Percentiles rank a stretch among this genome's conserved stretches.
These are phyloP conservation scores for Clitarchus hookeri DNA, from an alignment of 2,888 invertebrate genomes.

Conservation along the genomic window DNA sequence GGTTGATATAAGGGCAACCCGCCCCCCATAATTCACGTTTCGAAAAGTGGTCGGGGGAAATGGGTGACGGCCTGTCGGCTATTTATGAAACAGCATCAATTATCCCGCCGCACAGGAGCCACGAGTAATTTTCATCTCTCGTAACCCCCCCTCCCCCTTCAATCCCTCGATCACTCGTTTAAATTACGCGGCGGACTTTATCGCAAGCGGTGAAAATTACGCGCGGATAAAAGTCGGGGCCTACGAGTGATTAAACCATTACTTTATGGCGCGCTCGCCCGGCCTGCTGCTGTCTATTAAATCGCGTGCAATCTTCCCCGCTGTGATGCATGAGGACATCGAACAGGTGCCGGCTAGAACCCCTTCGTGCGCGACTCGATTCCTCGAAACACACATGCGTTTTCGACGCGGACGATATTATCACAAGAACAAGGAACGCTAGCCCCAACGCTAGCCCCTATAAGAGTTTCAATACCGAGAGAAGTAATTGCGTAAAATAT, in stretches of 20 bases:
- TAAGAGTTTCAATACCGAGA: no score
- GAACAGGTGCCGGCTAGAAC: no score
- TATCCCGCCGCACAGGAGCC: background rate
- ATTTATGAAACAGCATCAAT: slow-evolving; percentile 14
- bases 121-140: background rate
- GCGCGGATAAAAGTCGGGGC: slow-evolving; percentile 2
- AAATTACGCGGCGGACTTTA: slow-evolving; percentile 8
- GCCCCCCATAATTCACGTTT: background rate
- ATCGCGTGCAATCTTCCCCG: background rate
- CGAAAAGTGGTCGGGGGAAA: background rate
- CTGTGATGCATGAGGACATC: no score
- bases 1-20: background rate
- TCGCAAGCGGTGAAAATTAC: background rate
- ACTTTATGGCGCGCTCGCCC: background rate
- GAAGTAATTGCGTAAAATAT: no score
- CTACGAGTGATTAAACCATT: background rate
- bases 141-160: background rate
- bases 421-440: no score
- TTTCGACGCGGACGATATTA: no score
- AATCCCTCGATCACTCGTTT: background rate
- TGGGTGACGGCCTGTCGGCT: background rate
- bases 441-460: no score
- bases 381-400: no score
- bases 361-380: no score
- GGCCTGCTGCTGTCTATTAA: background rate